phyloP scores from a whole-genome alignment of 2,797 vertebrate species.

The Onychomys torridus region DNA sequence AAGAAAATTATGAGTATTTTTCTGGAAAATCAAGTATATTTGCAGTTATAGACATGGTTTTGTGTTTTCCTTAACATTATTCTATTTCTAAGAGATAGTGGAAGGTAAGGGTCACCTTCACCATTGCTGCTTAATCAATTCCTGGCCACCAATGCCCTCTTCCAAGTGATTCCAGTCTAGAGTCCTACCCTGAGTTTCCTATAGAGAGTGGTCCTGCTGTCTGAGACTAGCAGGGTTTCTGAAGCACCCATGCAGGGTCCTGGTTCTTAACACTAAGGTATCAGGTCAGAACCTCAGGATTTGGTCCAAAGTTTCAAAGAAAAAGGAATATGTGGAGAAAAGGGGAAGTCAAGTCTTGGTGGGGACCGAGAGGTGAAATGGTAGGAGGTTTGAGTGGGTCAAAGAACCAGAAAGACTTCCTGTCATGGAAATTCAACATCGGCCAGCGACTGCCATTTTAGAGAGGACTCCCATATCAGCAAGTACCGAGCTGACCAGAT shows the following conservation, averaged over 20 bases:
- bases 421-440: not conserved
- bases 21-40: conserved; percentile 51
- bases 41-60: conserved; percentile 12
- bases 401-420: not conserved
- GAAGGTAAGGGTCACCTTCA: not conserved
- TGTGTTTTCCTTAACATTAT: conserved; percentile 5
- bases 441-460: no score
- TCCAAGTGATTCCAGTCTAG: not conserved
- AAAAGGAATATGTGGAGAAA: not conserved
- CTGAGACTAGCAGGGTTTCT: not conserved
- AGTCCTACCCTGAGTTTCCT: not conserved
- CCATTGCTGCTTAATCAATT: not conserved
- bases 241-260: not conserved
- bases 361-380: not conserved
- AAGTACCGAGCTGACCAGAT: not conserved
- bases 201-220: rapidly evolving
- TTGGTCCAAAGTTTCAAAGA: not conserved
- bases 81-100: not conserved
- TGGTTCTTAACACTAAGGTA: not conserved
- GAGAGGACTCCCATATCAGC: not conserved
- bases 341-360: not conserved
- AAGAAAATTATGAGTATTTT: not conserved
- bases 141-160: not conserved
- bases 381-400: not conserved
- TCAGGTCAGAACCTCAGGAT: not conserved